phyloP scores from a whole-genome alignment of 2,888 invertebrate species.

The Hedya salicella region DNA sequence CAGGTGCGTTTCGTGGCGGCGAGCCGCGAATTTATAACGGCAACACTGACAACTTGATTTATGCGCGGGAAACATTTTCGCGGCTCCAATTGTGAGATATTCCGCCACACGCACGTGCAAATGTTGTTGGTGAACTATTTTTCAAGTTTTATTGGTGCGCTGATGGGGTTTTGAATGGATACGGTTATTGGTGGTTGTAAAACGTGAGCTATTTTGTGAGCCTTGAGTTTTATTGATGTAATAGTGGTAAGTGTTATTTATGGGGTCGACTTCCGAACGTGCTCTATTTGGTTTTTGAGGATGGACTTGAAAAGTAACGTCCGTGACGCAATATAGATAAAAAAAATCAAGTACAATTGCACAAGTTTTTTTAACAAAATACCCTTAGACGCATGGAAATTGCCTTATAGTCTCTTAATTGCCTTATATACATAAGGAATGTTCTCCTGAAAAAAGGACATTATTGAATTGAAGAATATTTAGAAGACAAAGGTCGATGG shows the following conservation, averaged over 20 bases:
- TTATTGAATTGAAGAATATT: no score
- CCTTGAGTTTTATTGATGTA: conserved; percentile 23
- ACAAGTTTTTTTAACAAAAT: no score
- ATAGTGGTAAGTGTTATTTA: conserved; percentile 10
- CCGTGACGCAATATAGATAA: no score
- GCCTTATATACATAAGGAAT: no score
- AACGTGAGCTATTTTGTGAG: conserved; percentile 7
- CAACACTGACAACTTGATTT: conserved; percentile 81
- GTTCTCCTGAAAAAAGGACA: no score
- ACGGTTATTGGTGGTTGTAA: conserved; percentile 32
- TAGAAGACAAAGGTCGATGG: no score
- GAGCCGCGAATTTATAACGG: conserved; percentile 77
- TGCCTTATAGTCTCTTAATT: no score
- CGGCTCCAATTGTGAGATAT: conserved; percentile 71
- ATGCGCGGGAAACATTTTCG: conserved; percentile 72
- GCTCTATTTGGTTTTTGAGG: not conserved
- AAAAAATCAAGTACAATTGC: no score
- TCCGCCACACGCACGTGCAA: conserved; percentile 64
- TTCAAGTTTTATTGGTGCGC: conserved; percentile 70
- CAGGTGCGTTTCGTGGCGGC: conserved; percentile 73
- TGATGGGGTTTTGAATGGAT: conserved; percentile 54
- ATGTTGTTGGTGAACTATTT: conserved; percentile 66
- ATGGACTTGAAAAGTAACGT: not conserved
- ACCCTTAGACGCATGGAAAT: no score
- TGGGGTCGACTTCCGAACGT: not conserved